Evolutionary conservation across 2,888 invertebrate genomes (phyloP), one percentile per base, ranked within the genome.

Genomic region (Achlya flavicornis): DNA sequence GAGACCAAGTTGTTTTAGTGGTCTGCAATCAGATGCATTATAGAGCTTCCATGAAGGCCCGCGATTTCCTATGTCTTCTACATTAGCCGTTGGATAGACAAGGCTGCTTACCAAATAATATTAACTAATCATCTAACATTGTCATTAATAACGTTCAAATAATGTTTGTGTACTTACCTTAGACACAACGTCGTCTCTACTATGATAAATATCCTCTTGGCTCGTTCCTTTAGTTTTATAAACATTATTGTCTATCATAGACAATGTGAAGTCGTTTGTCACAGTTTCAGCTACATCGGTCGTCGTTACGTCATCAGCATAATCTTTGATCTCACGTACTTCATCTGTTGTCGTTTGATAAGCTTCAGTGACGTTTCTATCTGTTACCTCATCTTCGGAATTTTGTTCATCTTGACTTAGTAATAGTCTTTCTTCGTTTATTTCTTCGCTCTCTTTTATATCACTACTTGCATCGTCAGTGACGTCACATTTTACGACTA

Each of bases 161-260:
- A 53, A 53, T 62, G 11, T 64, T 58, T 62, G 65, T 59, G 60
- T 19, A 43, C 59, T 53, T 35, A 61, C 35, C 66, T 58, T 70
- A 75, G 65, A 67, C 60, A 53, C 53, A 53, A 10, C 19, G 53
- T 53, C 53, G 53, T 53, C 53, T 53, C 16, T 53, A 53, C 16
- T 19, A 53, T 53, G 14, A 53, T 67, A 63, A 65, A 75, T 76
- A 26, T 66, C 57, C 71, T 83, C 80, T 63, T 76, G 77, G 5
- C 59, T 63, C 0, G 72, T 72, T 58, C 76, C 77, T 63, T 66
- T 77, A 53, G 62, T 63, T 68, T 72, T 79, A 63, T 82, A 79
- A 69, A 88, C 81, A 70, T 76, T 76, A 79, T 85, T 84, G 76
- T 86, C 83, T 64, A 76, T 65, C 12, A 74, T 75, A 58, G 74